Evolutionary conservation across 2,113 vertebrate genomes (phyloP), one percentile per base, ranked within the genome.

Genomic region (Lampris incognitus): DNA sequence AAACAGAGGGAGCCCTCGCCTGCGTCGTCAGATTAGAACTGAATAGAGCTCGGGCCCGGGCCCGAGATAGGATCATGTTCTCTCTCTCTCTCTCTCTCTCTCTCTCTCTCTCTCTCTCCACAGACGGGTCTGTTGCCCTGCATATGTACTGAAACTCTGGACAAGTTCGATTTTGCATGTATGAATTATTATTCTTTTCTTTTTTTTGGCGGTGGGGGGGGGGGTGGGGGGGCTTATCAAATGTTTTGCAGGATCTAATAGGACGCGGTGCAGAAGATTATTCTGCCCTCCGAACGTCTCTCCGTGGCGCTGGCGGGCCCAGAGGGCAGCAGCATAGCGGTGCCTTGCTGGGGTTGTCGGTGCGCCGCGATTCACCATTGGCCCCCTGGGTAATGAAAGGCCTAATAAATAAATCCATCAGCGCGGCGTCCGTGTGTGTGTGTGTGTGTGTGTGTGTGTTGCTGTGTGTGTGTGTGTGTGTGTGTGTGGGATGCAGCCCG

Each of bases 361-460:
- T 84, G 88, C 90, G 91, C 92, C 92, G 90, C 82, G 88, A 91
- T 91, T 93, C 91, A 90, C 90, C 88, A 91, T 89, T 88, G 90
- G 83, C 91, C 92, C 92, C 85, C 74, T 86, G 91, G 93, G 92
- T 93, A 93, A 93, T 92, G 91, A 93, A 92, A 91, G 91, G 85
- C 85, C 92, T 93, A 94, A 94, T 94, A 94, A 95, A 94, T 94
- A 93, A 93, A 94, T 91, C 91, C 92, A 92, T 94, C 93, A 91
- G 90, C 88, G 91, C 91, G 91, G 87, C 87, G 89, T 89, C 85
- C 90, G 88, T 89, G 85, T 83, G 83, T 88, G 77, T 88, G 66
- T 87, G 91, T 91, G 91, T 89, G 87, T 88, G 89, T 89, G 86
- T 91, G 88, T 89, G n/a, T n/a, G n/a, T n/a, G n/a, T n/a, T n/a